Conservation (phyloP, 2,113 vertebrate species). For the Willisornis vidua region DNA sequence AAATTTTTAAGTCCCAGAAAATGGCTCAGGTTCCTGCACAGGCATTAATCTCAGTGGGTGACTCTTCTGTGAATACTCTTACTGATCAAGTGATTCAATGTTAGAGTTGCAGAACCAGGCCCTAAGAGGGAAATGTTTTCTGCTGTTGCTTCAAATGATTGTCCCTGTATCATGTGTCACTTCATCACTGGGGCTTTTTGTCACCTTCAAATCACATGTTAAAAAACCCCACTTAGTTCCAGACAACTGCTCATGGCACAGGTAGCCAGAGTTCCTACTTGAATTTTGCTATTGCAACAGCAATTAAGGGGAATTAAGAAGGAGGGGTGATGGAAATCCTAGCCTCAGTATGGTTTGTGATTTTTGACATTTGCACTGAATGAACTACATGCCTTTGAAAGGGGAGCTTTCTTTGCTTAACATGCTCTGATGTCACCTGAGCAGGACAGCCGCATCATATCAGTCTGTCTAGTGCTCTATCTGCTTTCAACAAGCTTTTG, state of each 20-base stretch:
- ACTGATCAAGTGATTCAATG: neutral
- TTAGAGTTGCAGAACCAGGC: neutral
- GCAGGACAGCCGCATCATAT: neutral
- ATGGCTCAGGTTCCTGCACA: neutral
- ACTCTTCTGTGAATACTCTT: neutral
- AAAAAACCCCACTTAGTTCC: neutral
- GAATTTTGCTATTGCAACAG: neutral
- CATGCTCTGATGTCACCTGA: neutral
- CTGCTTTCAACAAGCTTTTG: neutral
- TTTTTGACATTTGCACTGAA: neutral
- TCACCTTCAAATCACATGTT: neutral
- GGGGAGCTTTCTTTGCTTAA: neutral
- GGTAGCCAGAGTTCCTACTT: neutral
- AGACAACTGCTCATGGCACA: neutral
- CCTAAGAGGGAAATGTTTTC: neutral
- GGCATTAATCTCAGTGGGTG: neutral
- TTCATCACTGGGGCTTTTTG: neutral
- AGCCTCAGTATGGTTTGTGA: neutral
- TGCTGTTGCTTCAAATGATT: neutral
- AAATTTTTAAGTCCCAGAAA: neutral
- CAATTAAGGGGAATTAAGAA: neutral
- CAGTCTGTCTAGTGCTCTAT: neutral
- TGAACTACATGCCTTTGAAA: neutral
- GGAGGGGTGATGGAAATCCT: neutral
- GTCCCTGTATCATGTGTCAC: neutral